Conservation (phyloP, 2,113 vertebrate genomes). For the Tor tambroides region DNA sequence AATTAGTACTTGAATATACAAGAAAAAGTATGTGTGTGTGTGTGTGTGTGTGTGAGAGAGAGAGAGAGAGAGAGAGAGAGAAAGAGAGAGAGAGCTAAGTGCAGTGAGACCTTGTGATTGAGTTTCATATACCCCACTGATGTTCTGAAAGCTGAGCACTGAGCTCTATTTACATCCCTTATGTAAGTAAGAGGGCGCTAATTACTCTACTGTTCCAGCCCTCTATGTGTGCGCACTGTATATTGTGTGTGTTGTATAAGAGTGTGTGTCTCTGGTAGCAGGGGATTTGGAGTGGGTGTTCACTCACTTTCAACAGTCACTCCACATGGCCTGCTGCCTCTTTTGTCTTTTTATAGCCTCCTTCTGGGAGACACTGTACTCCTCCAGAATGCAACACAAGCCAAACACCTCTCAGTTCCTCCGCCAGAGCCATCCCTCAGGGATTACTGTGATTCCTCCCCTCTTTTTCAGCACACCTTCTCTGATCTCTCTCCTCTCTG, state of each 20-base stretch:
- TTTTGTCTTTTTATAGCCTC: constrained; percentile 82
- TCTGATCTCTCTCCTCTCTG: constrained; percentile 61
- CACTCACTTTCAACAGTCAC: constrained; percentile 77
- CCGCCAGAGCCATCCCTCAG: constrained; percentile 71
- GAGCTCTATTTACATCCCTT: constrained; percentile 64
- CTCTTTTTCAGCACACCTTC: constrained; percentile 74
- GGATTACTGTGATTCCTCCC: constrained; percentile 75
- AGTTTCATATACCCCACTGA: constrained; percentile 53
- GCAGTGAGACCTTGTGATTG: constrained; percentile 47
- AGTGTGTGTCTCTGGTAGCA: constrained; percentile 53
- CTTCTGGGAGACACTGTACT: constrained; percentile 74
- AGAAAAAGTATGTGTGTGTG: too few species aligned
- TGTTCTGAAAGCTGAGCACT: constrained; percentile 51
- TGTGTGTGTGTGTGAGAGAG: neutral
- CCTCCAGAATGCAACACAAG: constrained; percentile 75
- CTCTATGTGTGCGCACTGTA: constrained; percentile 39
- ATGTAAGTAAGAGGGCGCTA: constrained; percentile 59
- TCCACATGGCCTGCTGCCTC: constrained; percentile 79
- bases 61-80: neutral
- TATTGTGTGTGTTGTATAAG: constrained; percentile 17
- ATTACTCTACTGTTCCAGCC: constrained; percentile 52
- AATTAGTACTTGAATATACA: too few species aligned
- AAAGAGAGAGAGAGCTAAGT: constrained; percentile 18
- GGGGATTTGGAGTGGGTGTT: constrained; percentile 77
- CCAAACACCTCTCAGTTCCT: constrained; percentile 81